Percentiles rank a stretch among this genome's conserved stretches.
Conservation (phyloP, 2,888 invertebrate genomes). For the Cantharis flavilabris region DNA sequence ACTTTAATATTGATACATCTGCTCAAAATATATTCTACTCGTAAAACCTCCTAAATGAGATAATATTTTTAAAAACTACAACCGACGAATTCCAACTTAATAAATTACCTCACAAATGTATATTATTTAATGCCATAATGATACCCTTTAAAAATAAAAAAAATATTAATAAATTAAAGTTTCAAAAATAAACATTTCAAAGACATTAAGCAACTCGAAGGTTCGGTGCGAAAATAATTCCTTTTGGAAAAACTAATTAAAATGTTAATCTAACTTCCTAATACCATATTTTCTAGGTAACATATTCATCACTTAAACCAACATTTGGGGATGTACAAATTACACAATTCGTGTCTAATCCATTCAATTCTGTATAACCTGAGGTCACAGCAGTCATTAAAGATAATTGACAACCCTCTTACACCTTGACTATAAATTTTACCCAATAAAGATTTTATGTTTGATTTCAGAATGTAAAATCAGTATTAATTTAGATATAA, state of each 20-base stretch:
- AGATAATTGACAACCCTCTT: constrained; percentile 26
- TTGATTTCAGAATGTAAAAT: neutral
- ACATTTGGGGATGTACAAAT: constrained; percentile 34
- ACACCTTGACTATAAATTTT: constrained; percentile 11
- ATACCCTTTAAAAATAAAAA: neutral
- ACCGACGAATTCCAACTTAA: neutral
- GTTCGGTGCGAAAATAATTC: neutral
- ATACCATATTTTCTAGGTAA: constrained; percentile 28
- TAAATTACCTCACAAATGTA: neutral
- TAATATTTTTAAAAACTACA: constrained; percentile 6
- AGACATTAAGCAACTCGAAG: neutral
- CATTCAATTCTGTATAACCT: constrained; percentile 21
- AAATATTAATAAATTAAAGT: neutral
- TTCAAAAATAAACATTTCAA: neutral
- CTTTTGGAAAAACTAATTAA: neutral
- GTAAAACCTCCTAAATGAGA: constrained; percentile 13
- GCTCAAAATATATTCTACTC: constrained; percentile 7
- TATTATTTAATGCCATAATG: neutral
- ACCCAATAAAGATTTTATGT: neutral
- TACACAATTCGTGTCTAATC: constrained; percentile 26
- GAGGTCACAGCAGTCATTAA: constrained; percentile 20
- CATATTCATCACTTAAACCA: constrained; percentile 34
- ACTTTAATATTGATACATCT: constrained; percentile 26
- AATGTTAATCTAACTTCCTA: constrained; percentile 4
- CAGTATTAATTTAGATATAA: neutral